Base-by-base conservation (phyloP, 2,113 vertebrate species). In the Zapornia atra region DNA sequence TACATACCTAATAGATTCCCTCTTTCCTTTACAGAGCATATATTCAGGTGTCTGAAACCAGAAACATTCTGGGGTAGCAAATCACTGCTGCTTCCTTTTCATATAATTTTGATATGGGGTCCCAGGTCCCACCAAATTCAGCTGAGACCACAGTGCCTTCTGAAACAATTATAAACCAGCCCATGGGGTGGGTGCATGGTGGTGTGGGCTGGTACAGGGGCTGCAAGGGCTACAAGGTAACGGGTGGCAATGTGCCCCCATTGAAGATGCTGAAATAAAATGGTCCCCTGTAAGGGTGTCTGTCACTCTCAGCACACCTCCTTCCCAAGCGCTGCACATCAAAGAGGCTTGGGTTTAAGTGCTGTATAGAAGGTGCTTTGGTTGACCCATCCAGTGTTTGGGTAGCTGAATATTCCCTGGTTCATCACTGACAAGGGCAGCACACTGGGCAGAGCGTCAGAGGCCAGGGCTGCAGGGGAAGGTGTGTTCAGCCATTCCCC, bases 131-230 rank as follows among this genome's bases (percentile, higher is more conserved):
- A 82, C 24, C 8, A 72, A 59, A 12, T 9, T 40, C 54, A 83
- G 17, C 29, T 66, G 64, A 63, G 80, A 76, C 12, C 12, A 46
- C 5, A 9, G 15, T 26, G 13, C 25, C 40, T 61, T 73, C 50
- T 61, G 29, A 85, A 63, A 72, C 26, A 14, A 18, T 6, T 53
- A 40, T 1, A 50, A 38, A 46, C 11, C 66, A 73, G 17, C 10
- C 20, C 29, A 48, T 0, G 0, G 36, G 9, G 20, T 86, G 59
- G 20, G 12, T 66, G 20, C 1, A 0, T 44, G 21, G 24, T 72
- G 69, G 15, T 18, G 28, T 71, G 31, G 46, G 61, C 28, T 82
- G 53, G 29, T 50, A 34, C 33, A 64, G 61, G 57, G 29, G 19
- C 16, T 13, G 18, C 2, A 1, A 80, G 33, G 21, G 17, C 51